These are phyloP conservation scores for Epinephelus lanceolatus DNA, from an alignment of 2,113 vertebrate genomes.

Conservation along the genomic window DNA sequence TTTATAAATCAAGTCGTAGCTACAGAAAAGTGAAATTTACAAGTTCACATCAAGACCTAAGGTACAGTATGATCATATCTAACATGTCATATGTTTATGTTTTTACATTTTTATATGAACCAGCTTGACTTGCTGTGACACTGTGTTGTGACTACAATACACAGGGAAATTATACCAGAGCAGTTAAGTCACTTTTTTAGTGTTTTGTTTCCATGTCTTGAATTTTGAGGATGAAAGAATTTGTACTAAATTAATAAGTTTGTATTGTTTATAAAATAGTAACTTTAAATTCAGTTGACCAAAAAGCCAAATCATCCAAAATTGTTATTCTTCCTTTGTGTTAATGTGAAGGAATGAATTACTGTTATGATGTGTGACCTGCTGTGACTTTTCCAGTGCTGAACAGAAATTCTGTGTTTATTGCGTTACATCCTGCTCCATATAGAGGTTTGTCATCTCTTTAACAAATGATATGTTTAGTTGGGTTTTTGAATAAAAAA, in stretches of 20 bases:
- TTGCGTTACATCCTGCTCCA: background rate
- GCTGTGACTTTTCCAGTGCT: too few species aligned
- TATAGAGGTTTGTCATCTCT: background rate
- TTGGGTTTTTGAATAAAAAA: too few species aligned
- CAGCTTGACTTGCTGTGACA: background rate
- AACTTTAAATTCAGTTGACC: background rate
- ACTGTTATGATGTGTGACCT: too few species aligned
- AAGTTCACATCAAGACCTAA: background rate
- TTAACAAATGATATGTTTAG: too few species aligned
- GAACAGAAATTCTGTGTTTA: background rate
- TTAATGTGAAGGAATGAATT: background rate
- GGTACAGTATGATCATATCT: conserved; percentile 5
- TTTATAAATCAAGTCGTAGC: background rate
- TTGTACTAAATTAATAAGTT: background rate
- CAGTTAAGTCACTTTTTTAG: background rate
- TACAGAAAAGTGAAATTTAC: too few species aligned
- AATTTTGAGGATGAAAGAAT: background rate
- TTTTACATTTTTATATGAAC: background rate
- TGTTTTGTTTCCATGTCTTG: background rate
- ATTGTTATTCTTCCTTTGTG: background rate
- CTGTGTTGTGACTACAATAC: too few species aligned
- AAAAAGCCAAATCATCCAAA: background rate
- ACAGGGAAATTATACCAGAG: background rate
- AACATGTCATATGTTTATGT: background rate
- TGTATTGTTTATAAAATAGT: background rate